Evolutionary conservation across 2,113 vertebrate species (phyloP), one percentile per base, ranked within the genome.

Genomic region (Pungitius pungitius): DNA sequence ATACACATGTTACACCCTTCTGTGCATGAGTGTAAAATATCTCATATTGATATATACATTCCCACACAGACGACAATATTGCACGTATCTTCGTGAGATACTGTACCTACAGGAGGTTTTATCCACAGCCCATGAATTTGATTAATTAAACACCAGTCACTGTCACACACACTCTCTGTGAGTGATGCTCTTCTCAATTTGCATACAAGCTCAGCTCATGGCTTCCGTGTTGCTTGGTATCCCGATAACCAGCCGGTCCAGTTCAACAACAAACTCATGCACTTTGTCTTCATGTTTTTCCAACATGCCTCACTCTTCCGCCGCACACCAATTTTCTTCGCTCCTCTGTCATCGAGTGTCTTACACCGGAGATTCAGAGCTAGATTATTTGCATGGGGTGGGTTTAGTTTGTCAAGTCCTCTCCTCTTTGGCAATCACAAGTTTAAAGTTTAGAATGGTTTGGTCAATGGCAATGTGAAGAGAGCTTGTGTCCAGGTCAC

Each of bases 221-320:
- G 15, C 51, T 80, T 82, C 79, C 54, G 63, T 78, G 69, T 72
- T 77, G 59, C 26, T 51, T 71, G 61, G 73, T 78, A 37, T 55
- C 30, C 11, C 15, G 30, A 55, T 77, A 87, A 75, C 81, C 85
- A 52, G 86, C 68, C 6, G 2, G 30, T 66, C 86, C 68, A 58
- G 88, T 73, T 73, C 1, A 26, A 60, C 83, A 74, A 52, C 73
- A 62, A 55, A 59, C 11, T 49, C 55, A 27, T 42, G 13, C 9
- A n/a, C 20, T 47, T 22, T n/a, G 40, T 60, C 33, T 69, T 5
- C 1, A 1, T 14, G 67, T 62, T 56, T 57, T 15, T 68, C 74
- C 39, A 67, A 1, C 13, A 18, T n/a, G 51, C 75, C 26, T 33
- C 6, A 14, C 43, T 63, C 26, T 40, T 42, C 30, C 17, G 66